Evolutionary conservation across 2,113 vertebrate genomes (phyloP).

Genomic region (Irena cyanogastra): DNA sequence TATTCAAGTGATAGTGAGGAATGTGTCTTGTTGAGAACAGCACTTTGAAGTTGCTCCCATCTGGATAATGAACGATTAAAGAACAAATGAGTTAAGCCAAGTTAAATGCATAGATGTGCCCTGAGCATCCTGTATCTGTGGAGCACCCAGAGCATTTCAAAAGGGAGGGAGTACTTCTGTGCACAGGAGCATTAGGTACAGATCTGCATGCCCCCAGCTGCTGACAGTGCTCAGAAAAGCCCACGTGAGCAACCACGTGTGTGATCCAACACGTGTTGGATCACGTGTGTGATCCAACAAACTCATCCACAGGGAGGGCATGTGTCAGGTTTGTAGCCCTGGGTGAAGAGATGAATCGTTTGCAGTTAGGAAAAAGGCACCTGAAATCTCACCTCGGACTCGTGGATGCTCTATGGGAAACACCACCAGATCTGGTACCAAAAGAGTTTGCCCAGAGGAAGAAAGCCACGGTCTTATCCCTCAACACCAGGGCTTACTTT

Average conservation of each 20-base stretch:
- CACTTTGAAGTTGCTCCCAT: neutral
- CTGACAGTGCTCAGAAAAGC: neutral
- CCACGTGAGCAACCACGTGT: fast-evolving
- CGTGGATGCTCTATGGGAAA: fast-evolving
- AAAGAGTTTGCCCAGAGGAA: neutral
- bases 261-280: neutral
- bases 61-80: neutral
- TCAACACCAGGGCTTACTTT: neutral
- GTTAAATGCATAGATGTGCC: neutral
- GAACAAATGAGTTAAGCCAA: neutral
- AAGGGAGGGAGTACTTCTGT: neutral
- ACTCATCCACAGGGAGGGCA: neutral
- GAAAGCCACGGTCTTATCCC: neutral
- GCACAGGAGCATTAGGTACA: neutral
- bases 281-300: neutral
- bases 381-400: neutral
- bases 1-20: neutral
- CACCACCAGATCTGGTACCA: fast-evolving
- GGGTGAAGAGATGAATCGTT: fast-evolving
- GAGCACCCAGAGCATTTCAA: neutral
- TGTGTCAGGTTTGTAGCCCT: no score
- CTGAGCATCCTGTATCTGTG: neutral
- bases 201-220: neutral
- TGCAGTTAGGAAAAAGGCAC: neutral
- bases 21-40: neutral